Evolutionary conservation across 2,797 vertebrate species (phyloP), one percentile per base, ranked within the genome.

Genomic region (Acipenser transmontanus): DNA sequence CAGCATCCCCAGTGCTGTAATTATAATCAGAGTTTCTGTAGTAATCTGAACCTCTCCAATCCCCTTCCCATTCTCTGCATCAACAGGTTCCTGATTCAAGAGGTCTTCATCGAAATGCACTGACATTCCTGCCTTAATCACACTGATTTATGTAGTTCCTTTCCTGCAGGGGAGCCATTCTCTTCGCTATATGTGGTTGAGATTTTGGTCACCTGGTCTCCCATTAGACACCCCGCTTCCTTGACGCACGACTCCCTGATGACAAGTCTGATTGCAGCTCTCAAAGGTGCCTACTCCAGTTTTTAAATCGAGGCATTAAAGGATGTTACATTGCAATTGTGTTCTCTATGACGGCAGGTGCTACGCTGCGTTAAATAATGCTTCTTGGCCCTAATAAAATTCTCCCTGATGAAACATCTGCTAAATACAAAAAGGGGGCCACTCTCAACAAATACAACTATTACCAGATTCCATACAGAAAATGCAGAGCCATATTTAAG

Each of bases 21-120:
- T 80, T 75, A 77, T 69, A 82, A 84, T 85, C 83, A 86, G 69
- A 72, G 73, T n/a, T 50, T 68, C 59, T 64, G 64, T 67, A 66
- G 63, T 64, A 72, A 69, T 14, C 47, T 54, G 56, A 52, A 50
- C 54, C 74, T 68, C 62, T 74, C 68, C 75, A 75, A 74, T 75
- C 72, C 76, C 62, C 62, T 57, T 51, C 49, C 57, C 59, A 66
- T 50, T 62, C 62, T 65, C 52, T 63, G 61, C 49, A 63, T 66
- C 64, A 62, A 57, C 61, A 64, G 66, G 64, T 65, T 68, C 47
- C 66, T 76, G 75, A 80, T 75, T 80, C 73, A 76, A 78, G 75
- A 74, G 73, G 69, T 62, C 66, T 64, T 70, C 75, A 78, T 80
- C 77, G 75, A 68, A 69, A 73, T 54, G 65, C 48, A 62, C 57